Evolutionary conservation across 2,888 invertebrate genomes (phyloP).

Genomic region (Diogma glabrata): DNA sequence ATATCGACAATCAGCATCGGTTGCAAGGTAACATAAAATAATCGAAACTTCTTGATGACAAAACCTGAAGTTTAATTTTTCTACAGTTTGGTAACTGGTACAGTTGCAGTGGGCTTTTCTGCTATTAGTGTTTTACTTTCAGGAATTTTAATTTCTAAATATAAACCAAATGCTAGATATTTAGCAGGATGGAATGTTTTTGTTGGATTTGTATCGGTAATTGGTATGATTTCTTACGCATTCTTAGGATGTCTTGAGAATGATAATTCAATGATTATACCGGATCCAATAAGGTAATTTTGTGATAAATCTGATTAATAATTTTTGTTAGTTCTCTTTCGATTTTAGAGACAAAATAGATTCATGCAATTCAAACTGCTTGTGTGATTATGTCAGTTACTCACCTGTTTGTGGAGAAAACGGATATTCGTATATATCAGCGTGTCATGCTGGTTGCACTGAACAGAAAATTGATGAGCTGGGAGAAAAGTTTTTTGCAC

Average conservation of each 20-base stretch:
- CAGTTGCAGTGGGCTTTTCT: slow-evolving; percentile 55
- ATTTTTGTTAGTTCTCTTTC: neutral
- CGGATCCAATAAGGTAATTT: slow-evolving; percentile 23
- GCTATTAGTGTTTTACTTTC: slow-evolving; percentile 56
- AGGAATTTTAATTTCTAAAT: slow-evolving; percentile 52
- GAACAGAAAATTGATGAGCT: slow-evolving; percentile 17
- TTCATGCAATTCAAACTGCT: slow-evolving; percentile 51
- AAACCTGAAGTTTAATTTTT: too few relatives aligned
- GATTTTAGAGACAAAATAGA: neutral
- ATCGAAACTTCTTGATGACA: too few relatives aligned
- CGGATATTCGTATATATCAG: slow-evolving; percentile 58
- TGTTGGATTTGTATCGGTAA: slow-evolving; percentile 48
- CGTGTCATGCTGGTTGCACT: slow-evolving; percentile 69
- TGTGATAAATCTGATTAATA: neutral
- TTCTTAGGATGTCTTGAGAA: slow-evolving; percentile 54
- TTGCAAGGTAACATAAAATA: too few relatives aligned
- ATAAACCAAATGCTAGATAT: slow-evolving; percentile 51
- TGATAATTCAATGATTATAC: slow-evolving; percentile 37
- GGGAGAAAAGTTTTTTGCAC: slow-evolving; percentile 8
- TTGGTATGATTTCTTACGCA: slow-evolving; percentile 51
- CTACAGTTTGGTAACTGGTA: slow-evolving; percentile 62
- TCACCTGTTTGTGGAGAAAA: slow-evolving; percentile 60
- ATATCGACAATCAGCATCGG: slow-evolving; percentile 52
- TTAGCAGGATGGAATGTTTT: slow-evolving; percentile 59
- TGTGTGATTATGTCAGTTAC: slow-evolving; percentile 59